Evolutionary conservation across 2,113 vertebrate species (phyloP).

Genomic region (Myotis brandtii): DNA sequence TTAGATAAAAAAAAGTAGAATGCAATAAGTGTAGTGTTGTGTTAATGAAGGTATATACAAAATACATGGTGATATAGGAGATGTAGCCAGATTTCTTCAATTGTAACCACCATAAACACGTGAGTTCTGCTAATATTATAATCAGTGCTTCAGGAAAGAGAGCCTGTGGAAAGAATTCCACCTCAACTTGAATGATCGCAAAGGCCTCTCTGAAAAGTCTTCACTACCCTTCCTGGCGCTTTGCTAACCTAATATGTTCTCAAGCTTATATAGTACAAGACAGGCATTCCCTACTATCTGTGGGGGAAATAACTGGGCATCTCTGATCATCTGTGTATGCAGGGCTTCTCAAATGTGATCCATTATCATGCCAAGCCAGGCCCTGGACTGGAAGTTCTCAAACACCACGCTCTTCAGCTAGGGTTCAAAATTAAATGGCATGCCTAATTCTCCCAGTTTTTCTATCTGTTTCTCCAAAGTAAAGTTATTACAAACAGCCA

Average conservation of each 20-base stretch:
- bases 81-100: background rate
- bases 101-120: background rate
- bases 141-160: background rate
- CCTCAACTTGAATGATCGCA: background rate
- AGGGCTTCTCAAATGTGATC: background rate
- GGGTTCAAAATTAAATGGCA: background rate
- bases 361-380: background rate
- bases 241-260: background rate
- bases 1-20: background rate
- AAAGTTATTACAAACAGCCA: slow-evolving; percentile 50
- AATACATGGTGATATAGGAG: background rate
- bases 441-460: slow-evolving; percentile 7
- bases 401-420: background rate
- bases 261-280: background rate
- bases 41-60: background rate
- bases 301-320: background rate
- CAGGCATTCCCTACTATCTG: background rate
- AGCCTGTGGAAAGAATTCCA: background rate
- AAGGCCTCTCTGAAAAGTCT: background rate
- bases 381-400: background rate
- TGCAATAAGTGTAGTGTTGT: background rate
- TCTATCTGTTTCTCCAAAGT: slow-evolving; percentile 43
- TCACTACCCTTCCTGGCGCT: background rate
- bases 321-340: background rate
- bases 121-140: background rate